These are phyloP conservation scores for Mesocentrotus franciscanus DNA, from an alignment of 53 echinoderm and acorn worm genomes.

Conservation along the genomic window DNA sequence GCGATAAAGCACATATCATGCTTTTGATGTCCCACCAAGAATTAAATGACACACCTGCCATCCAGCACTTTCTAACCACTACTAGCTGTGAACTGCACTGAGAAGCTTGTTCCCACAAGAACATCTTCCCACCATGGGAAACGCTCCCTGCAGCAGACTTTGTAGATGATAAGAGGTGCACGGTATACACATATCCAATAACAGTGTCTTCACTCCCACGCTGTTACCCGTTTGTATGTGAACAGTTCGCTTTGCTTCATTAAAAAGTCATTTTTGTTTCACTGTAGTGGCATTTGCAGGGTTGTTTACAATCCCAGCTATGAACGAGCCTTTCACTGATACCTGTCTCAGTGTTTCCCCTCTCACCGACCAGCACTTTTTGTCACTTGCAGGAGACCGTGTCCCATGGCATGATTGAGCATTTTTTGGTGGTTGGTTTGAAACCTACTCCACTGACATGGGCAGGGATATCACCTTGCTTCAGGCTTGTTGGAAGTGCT, in stretches of 20 bases:
- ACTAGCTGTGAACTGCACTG: background rate
- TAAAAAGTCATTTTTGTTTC: no score
- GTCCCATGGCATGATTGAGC: constrained; percentile 26
- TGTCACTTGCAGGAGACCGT: constrained; percentile 53
- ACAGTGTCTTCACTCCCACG: background rate
- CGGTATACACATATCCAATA: no score
- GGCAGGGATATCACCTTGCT: constrained; percentile 38
- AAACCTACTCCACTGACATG: constrained; percentile 44
- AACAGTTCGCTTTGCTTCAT: background rate
- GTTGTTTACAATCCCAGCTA: background rate
- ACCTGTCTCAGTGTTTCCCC: constrained; percentile 9
- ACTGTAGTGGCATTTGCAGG: background rate
- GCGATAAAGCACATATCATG: background rate
- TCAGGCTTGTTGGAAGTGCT: constrained; percentile 31
- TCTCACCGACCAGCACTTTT: background rate
- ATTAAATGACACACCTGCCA: background rate
- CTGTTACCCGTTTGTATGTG: background rate
- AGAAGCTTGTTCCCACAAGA: background rate
- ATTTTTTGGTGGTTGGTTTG: background rate
- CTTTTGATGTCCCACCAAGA: background rate
- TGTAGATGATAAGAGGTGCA: no score
- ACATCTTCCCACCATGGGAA: background rate
- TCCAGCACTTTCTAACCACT: background rate
- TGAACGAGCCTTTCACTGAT: background rate
- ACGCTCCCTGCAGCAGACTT: background rate